Evolutionary conservation across 2,888 invertebrate species (phyloP), one percentile per base, ranked within the genome.

Genomic region (Amitus sp.): DNA sequence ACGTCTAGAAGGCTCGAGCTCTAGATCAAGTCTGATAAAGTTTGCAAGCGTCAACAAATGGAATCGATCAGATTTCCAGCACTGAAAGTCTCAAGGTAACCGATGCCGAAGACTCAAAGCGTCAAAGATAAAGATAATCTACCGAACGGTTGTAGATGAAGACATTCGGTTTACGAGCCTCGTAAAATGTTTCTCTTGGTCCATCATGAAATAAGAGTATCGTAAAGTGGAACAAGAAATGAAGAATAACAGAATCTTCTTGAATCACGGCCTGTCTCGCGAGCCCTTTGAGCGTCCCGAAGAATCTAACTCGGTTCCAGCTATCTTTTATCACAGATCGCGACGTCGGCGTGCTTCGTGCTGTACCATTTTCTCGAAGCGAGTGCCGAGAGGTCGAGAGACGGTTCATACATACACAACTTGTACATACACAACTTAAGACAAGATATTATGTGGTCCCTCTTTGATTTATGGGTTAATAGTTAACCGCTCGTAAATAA

Each of bases 401-500:
- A 52, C 58, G 52, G 56, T 65, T 48, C 70, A 69, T 70, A 73
- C 72, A 65, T 65, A 68, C 71, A 70, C 67, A 68, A 64, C 42
- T 49, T 37, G 66, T 71, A 73, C 72, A 65, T 65, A 68, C 71
- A 70, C 67, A 68, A 64, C 42, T 49, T 37, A 56, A 56, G 65
- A 61, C 59, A 62, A 60, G 61, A 73, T 68, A 73, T 74, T 73
- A 75, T 73, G 70, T 71, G 69, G 73, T 75, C 75, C 66, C 65
- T 58, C 58, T 55, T 74, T 80, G 80, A 81, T 81, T 82, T 81
- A 81, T 79, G 77, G 67, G 77, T 78, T 79, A 80, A 80, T 80
- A 80, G 81, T 81, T 81, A 79, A 80, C 79, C 75, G 77, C 74
- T 72, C 79, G 78, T 82, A 82, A 82, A 82, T 82, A 81, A 81